Percentiles rank a stretch among this genome's conserved stretches.
Evolutionary conservation across 1,140 invertebrate species (phyloP).

Genomic region (Zaprionus inermis): DNA sequence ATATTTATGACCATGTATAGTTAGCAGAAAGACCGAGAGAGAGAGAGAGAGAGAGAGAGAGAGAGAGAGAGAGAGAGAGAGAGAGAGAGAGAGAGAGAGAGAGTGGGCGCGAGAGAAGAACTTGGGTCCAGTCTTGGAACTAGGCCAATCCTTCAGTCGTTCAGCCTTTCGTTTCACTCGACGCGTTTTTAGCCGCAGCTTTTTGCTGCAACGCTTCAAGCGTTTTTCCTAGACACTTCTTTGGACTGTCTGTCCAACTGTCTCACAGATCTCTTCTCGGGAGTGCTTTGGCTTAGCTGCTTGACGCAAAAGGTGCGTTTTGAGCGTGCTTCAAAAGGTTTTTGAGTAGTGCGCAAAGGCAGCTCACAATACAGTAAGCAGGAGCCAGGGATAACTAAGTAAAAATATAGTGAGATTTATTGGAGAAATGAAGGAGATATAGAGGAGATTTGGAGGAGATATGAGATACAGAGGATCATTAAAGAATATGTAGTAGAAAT

Average conservation of each 20-base stretch:
- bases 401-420: background rate
- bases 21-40: background rate
- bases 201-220: constrained; percentile 26
- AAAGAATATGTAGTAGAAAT: background rate
- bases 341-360: background rate
- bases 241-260: background rate
- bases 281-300: constrained; percentile 6
- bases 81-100: no score
- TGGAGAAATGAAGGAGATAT: background rate
- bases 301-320: constrained; percentile 4
- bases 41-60: background rate
- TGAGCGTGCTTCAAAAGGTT: background rate
- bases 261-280: background rate
- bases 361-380: no score
- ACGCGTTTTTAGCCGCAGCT: constrained; percentile 11
- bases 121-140: constrained; percentile 13
- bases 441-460: background rate
- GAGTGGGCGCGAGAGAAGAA: background rate
- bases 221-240: constrained; percentile 4
- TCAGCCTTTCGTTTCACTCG: constrained; percentile 6
- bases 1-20: constrained; percentile 40
- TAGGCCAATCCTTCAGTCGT: constrained; percentile 31
- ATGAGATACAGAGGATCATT: background rate
- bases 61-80: no score
- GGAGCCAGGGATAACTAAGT: background rate